Base-by-base conservation (phyloP, 2,113 vertebrate genomes). In the Nannospalax galili region DNA sequence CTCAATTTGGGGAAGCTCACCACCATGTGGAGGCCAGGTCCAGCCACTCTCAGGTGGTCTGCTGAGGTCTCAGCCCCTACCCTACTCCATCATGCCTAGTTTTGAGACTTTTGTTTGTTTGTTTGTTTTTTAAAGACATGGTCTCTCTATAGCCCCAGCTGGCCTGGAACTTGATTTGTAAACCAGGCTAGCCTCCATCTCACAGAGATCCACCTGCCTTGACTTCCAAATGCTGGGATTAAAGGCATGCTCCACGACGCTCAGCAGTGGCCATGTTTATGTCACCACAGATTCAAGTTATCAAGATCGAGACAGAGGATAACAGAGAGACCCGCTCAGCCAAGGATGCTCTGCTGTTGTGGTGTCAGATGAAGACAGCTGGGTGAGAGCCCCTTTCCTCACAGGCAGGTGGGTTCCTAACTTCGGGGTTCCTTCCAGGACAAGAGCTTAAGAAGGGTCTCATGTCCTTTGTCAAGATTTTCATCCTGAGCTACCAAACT, bases 281-380 rank as follows among this genome's bases (percentile, higher is more conserved):
- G 1, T 74, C 42, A 1, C 85, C 24, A n/a, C 95, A 98, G 98
- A 99, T 99, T 98, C 99, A 99, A 98, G 99, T 99, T 92, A 99
- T 99, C 98, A 99, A 99, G 96, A 99, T 99, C 16, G 99, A 99
- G 97, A 99, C 99, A 0, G 99, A 99, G 73, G 99, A 99, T 98
- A 99, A 99, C 98, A 98, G 99, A 67, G 99, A 99, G 98, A 99
- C 99, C 0, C 99, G 99, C 78, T 99, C 99, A 0, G 99, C 99
- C 95, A 99, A 99, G 97, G 99, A 99, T 0, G 99, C 99, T 0
- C 98, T 99, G 89, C 99, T 99, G 79, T 98, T 99, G 67, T 99
- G 99, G 99, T 99, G 99, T 98, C 99, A 99, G 98, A 99, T 99
- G 99, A 99, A 99, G 98, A 99, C 99, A 35, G 93, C 93, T 24